phyloP scores from a whole-genome alignment of 30 jellyfish, hydroid and myxozoan genomes.

The Aurelia sp. region DNA sequence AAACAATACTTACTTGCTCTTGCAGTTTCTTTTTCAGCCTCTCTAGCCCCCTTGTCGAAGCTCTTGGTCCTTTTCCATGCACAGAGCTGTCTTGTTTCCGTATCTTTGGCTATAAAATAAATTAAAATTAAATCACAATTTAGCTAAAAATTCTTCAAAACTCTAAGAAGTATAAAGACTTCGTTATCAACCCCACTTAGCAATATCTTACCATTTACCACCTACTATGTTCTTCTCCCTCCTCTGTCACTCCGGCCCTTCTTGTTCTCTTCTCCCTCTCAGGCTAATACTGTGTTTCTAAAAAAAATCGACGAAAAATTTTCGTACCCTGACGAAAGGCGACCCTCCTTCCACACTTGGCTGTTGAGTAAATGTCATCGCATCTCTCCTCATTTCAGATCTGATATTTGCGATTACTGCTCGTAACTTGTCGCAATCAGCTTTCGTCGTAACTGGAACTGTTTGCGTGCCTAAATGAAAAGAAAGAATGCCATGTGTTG shows the following conservation, averaged over 20 bases:
- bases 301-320: neutral
- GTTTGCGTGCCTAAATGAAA: slow-evolving; percentile 78
- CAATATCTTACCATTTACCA: no score
- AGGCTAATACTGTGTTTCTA: no score
- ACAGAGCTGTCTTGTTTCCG: slow-evolving; percentile 61
- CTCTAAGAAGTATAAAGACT: no score
- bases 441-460: slow-evolving; percentile 91
- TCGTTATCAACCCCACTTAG: no score
- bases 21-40: slow-evolving; percentile 79
- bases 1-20: slow-evolving; percentile 76
- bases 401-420: slow-evolving; percentile 89
- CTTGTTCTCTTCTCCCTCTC: no score
- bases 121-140: neutral
- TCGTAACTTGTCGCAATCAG: slow-evolving; percentile 89
- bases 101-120: slow-evolving; percentile 43
- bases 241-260: no score
- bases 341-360: slow-evolving; percentile 43
- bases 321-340: slow-evolving; percentile 63
- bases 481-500: neutral
- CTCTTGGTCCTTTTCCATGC: slow-evolving; percentile 51
- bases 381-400: slow-evolving; percentile 83
- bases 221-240: no score
- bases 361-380: slow-evolving; percentile 55
- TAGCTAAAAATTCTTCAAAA: no score
- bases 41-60: slow-evolving; percentile 78